A percentile compares a stretch with the other conserved stretches of the same genome.
These are phyloP conservation scores for Eurytoma californica DNA, from an alignment of 2,888 invertebrate species.

Conservation along the genomic window DNA sequence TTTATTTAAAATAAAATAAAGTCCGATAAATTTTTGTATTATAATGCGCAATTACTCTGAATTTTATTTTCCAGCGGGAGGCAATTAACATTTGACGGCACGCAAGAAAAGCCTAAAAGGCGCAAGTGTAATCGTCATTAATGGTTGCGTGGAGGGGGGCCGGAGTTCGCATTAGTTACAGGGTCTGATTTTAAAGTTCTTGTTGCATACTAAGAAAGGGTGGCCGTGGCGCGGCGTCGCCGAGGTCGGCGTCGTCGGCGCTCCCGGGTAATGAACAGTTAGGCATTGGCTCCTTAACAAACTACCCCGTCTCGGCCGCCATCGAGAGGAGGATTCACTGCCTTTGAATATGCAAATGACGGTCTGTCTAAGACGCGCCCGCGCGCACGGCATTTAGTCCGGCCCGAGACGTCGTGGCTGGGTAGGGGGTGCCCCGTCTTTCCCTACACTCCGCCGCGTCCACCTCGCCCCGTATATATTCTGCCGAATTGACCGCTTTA, in stretches of 20 bases:
- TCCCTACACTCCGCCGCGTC: not conserved
- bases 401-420: not conserved
- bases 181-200: slow-evolving; percentile 59
- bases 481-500: slow-evolving; percentile 1
- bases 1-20: not conserved
- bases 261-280: slow-evolving; percentile 65
- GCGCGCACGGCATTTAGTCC: slow-evolving; percentile 2
- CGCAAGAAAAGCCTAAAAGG: not conserved
- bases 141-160: slow-evolving; percentile 1
- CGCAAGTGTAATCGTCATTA: slow-evolving; percentile 26
- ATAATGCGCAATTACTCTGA: no score
- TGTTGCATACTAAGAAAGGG: slow-evolving; percentile 61
- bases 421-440: not conserved
- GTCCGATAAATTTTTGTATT: no score
- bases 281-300: slow-evolving; percentile 63
- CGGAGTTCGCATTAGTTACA: slow-evolving; percentile 57
- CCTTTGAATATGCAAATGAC: slow-evolving; percentile 69
- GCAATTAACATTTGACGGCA: not conserved
- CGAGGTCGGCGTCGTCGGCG: slow-evolving; percentile 18
- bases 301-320: slow-evolving; percentile 58
- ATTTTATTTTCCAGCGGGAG: no score
- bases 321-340: slow-evolving; percentile 66
- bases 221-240: slow-evolving; percentile 35
- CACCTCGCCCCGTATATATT: not conserved
- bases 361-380: slow-evolving; percentile 63